Evolutionary conservation across 2,113 vertebrate genomes (phyloP).

Genomic region (Bathybates hornii): DNA sequence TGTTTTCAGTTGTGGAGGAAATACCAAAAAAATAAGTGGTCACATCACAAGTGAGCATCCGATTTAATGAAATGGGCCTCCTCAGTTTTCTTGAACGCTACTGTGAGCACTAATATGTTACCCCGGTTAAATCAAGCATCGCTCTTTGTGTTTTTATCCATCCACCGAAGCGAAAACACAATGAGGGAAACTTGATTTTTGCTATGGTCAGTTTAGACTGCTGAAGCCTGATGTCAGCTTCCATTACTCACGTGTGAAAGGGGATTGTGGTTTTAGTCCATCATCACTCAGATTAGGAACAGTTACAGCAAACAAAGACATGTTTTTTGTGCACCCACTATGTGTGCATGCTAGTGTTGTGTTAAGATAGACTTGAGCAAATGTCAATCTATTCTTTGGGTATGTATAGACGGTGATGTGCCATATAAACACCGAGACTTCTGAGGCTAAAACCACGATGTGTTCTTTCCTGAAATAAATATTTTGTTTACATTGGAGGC

Average conservation of each 20-base stretch:
- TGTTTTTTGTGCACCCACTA: background rate
- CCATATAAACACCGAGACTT: background rate
- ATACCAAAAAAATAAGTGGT: background rate
- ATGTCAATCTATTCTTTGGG: background rate
- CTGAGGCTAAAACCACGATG: accelerated
- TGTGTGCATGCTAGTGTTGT: background rate
- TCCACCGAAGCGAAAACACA: background rate
- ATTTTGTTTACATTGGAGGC: background rate
- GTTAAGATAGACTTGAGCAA: background rate
- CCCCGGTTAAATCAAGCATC: background rate
- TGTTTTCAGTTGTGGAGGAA: background rate
- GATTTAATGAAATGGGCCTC: background rate
- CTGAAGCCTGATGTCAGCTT: background rate
- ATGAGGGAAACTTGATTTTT: background rate
- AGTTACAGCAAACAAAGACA: background rate
- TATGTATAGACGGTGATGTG: background rate
- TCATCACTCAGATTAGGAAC: background rate
- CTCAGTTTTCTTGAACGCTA: background rate
- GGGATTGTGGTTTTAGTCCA: background rate
- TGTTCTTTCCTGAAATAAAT: background rate
- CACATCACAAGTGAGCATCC: background rate
- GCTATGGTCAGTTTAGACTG: background rate
- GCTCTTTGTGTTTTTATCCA: background rate
- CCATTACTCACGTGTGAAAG: background rate
- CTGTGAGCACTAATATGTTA: background rate